A percentile compares a stretch with the other conserved stretches of the same genome.
phyloP scores from a whole-genome alignment of 2,888 invertebrate genomes.

The Athalia circularis region DNA sequence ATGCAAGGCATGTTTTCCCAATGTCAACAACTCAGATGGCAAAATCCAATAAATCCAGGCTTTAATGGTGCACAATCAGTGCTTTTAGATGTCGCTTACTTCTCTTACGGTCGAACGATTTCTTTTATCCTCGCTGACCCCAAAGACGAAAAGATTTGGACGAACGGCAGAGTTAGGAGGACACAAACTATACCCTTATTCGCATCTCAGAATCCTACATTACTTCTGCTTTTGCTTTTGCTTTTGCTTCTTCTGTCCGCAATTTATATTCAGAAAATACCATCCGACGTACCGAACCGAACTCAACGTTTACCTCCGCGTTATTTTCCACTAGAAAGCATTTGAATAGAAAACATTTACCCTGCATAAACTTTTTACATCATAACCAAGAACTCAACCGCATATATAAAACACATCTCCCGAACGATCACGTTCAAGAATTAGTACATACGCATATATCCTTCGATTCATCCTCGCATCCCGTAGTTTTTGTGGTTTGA shows the following conservation, averaged over 20 bases:
- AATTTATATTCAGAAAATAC: constrained; percentile 64
- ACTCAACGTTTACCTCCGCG: constrained; percentile 45
- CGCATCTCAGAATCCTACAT: too few relatives aligned
- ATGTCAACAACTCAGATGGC: constrained; percentile 40
- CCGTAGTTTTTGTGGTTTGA: too few relatives aligned
- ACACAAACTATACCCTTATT: neutral
- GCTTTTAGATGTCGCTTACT: constrained; percentile 64
- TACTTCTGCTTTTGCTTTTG: too few relatives aligned
- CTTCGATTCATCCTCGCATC: too few relatives aligned
- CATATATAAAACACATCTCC: neutral
- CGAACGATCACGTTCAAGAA: too few relatives aligned
- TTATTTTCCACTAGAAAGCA: constrained; percentile 63
- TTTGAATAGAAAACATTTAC: constrained; percentile 62
- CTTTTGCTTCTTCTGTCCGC: constrained; percentile 45
- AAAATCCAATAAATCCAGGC: constrained; percentile 53
- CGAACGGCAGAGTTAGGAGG: constrained; percentile 42
- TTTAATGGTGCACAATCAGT: constrained; percentile 60
- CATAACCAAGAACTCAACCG: constrained; percentile 2
- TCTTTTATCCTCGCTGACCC: constrained; percentile 62
- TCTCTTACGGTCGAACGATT: constrained; percentile 60
- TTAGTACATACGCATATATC: too few relatives aligned
- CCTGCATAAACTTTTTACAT: constrained; percentile 39
- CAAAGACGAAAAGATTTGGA: constrained; percentile 51
- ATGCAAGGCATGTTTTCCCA: constrained; percentile 30
- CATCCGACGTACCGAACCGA: constrained; percentile 52